Evolutionary conservation across 2,113 vertebrate genomes (phyloP).

Genomic region (Erythrolamprus reginae): DNA sequence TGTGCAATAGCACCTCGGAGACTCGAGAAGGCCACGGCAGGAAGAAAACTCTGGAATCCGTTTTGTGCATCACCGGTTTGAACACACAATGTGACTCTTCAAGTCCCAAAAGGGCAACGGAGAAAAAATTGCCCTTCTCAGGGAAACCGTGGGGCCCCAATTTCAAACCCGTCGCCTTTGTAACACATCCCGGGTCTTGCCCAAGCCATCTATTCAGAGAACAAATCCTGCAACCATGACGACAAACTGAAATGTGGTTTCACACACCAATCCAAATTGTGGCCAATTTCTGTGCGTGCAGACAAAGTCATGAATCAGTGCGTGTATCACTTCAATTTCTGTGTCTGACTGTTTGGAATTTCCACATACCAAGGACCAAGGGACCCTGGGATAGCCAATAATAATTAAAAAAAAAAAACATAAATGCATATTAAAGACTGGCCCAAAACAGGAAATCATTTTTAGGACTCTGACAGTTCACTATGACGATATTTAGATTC

Average conservation of each 20-base stretch:
- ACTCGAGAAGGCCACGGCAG: neutral
- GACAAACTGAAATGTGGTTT: neutral
- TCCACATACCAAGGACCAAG: neutral
- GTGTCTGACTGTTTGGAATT: neutral
- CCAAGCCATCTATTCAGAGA: neutral
- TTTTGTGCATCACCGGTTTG: neutral
- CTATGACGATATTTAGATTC: neutral
- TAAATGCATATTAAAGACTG: neutral
- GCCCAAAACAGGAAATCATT: neutral
- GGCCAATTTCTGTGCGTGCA: neutral
- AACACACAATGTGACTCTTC: neutral
- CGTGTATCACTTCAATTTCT: neutral
- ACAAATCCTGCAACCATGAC: neutral
- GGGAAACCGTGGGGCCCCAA: neutral
- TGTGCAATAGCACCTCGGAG: constrained; percentile 50
- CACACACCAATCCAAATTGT: neutral
- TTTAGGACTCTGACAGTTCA: neutral
- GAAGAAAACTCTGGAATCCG: neutral
- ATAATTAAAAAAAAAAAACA: neutral
- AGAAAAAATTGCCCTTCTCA: neutral
- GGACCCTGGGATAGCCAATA: neutral
- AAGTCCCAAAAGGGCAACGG: neutral
- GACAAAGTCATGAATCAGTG: neutral
- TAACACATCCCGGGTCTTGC: no score
- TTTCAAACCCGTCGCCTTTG: neutral